A percentile compares a stretch with the other conserved stretches of the same genome.
These are phyloP conservation scores for Muscicapa adusta DNA, from an alignment of 2,113 vertebrate genomes.

Conservation along the genomic window DNA sequence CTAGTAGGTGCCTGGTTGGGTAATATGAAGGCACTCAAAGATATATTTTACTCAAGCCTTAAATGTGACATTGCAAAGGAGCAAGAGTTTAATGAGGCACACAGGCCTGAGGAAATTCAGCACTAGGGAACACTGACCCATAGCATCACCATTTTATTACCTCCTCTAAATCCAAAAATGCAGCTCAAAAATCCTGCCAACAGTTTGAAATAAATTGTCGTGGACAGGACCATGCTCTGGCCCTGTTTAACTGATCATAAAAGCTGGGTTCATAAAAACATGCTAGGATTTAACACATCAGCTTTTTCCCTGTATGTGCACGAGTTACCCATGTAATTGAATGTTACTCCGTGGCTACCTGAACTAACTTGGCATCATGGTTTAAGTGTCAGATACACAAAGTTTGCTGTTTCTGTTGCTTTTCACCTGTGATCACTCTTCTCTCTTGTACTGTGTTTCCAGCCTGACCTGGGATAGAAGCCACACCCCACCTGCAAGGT, in stretches of 20 bases:
- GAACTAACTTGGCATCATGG: background rate
- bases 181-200: background rate
- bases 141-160: background rate
- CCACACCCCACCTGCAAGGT: too few species aligned
- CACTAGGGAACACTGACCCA: accelerated
- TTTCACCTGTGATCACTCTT: background rate
- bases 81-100: background rate
- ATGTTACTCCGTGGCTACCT: background rate
- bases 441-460: background rate
- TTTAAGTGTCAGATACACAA: background rate
- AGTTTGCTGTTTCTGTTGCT: background rate
- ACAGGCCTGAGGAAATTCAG: background rate
- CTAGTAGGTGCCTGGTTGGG: background rate
- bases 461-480: background rate
- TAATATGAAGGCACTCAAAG: background rate
- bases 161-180: background rate
- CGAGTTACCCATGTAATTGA: accelerated
- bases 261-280: background rate
- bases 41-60: background rate
- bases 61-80: background rate
- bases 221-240: background rate
- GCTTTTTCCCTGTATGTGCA: background rate
- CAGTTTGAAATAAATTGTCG: background rate
- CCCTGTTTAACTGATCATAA: background rate
- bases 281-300: background rate